These are phyloP conservation scores for Scleropages formosus DNA, from an alignment of 2,797 vertebrate genomes.

Conservation along the genomic window DNA sequence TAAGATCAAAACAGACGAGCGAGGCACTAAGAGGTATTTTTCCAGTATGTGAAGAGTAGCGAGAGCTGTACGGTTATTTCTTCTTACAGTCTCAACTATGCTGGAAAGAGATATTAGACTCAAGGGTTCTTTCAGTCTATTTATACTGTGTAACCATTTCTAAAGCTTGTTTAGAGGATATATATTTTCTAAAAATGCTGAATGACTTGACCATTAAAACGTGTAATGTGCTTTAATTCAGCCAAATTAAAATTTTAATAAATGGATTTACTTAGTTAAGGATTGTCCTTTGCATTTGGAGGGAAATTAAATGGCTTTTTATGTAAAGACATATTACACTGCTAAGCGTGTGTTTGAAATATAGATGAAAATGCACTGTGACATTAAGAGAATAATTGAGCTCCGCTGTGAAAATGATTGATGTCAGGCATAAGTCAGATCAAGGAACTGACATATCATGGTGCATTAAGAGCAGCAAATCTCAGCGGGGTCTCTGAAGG, in stretches of 20 bases:
- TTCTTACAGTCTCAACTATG: no score
- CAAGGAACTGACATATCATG: neutral
- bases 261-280: neutral
- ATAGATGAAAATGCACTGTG: constrained; percentile 10
- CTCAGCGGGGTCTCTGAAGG: neutral
- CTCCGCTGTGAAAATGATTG: constrained; percentile 5
- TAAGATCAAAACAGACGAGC: no score
- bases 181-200: no score
- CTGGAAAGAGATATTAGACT: no score
- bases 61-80: no score
- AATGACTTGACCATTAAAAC: neutral
- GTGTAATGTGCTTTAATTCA: neutral
- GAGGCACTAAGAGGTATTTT: no score
- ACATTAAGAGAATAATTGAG: neutral
- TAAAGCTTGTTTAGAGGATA: no score
- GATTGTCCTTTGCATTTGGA: neutral
- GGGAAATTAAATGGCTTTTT: constrained; percentile 4
- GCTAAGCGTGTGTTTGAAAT: constrained; percentile 10
- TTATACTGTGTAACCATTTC: no score
- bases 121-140: no score
- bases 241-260: neutral
- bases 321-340: neutral
- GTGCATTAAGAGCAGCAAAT: neutral
- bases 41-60: no score
- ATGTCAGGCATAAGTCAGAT: constrained; percentile 8